Evolutionary conservation across 2,113 vertebrate species (phyloP), one percentile per base, ranked within the genome.

Genomic region (Neomonachus schauinslandi): DNA sequence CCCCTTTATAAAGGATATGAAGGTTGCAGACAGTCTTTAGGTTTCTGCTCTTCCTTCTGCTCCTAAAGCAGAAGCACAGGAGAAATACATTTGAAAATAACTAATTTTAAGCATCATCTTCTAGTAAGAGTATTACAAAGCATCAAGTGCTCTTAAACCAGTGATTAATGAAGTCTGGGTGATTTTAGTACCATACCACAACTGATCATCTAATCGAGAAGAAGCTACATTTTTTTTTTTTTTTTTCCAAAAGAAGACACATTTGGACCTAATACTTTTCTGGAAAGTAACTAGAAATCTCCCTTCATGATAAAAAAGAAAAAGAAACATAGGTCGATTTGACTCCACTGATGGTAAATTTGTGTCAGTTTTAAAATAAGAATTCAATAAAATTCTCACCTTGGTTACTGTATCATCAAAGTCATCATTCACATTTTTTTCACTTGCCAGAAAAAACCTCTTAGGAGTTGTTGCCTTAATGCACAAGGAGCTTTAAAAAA

Each of bases 371-470:
- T 76, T 2, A 63, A 18, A 55, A 93, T 59, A 65, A 39, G 22
- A 97, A 86, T 89, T 96, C 77, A 97, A 69, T 89, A 80, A 94
- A 87, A 95, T 91, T 92, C 72, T 96, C 82, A 96, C 31, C 67
- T 93, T 65, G n/a, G 51, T 74, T 92, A 89, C 71, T 77, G 4
- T 91, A 59, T 91, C 85, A 91, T 93, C 93, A 94, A 87, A 98
- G 59, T 95, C 76, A 85, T 61, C 46, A 65, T 36, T 42, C 76
- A 93, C 6, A 46, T 93, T 97, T 82, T 10, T 96, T 85, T 93
- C n/a, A 61, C 85, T 57, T 91, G 36, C 46, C 85, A 94, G 39
- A 61, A 97, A 57, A 81, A 97, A 36, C 18, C 74, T 86, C 86
- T 83, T 49, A 87, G 26, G 76, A 76, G 3, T 51, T 89, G 7